Evolutionary conservation across 2,797 vertebrate species (phyloP), one percentile per base, ranked within the genome.

Genomic region (Mus spretus): DNA sequence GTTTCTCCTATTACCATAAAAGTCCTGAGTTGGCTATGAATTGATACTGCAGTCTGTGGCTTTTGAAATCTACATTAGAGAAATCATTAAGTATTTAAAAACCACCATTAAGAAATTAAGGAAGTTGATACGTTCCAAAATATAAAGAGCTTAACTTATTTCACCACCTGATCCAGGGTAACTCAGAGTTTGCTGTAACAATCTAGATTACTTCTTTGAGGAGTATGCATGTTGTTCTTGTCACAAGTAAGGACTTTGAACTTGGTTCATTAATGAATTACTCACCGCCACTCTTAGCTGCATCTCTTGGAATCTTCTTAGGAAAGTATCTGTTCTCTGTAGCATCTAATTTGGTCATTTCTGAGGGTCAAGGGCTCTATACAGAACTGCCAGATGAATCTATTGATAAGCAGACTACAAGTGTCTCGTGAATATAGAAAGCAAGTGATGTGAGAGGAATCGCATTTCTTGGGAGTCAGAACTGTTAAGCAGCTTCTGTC

Each of bases 61-160:
- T 97, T 89, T 89, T 93, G 34, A 96, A 96, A 96, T 89, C 72
- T 59, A 80, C 37, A 59, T 55, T 91, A 13, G 17, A 92, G 31
- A 94, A 89, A 82, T 61, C 90, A 82, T 85, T 94, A 92, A 94
- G 59, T 90, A 92, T 89, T 95, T 92, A 80, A 92, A 97, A 94
- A 57, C 61, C 34, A 90, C 78, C n/a, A 96, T 77, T 84, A 93
- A 92, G 67, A 96, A 96, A 91, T 92, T 79, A 80, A 74, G n/a
- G 82, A 20, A 61, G 74, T 78, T 89, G 84, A 86, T 93, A 81
- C n/a, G 89, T 90, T 93, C 96, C 57, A 96, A 92, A 96, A 28
- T 72, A 84, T 59, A 84, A 96, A 91, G 28, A 78, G 88, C 47
- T 59, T 83, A 82, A 70, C 17, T 61, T 86, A 37, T 96, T 85